These are phyloP conservation scores for Pipa parva DNA, from an alignment of 2,113 vertebrate genomes.

Conservation along the genomic window DNA sequence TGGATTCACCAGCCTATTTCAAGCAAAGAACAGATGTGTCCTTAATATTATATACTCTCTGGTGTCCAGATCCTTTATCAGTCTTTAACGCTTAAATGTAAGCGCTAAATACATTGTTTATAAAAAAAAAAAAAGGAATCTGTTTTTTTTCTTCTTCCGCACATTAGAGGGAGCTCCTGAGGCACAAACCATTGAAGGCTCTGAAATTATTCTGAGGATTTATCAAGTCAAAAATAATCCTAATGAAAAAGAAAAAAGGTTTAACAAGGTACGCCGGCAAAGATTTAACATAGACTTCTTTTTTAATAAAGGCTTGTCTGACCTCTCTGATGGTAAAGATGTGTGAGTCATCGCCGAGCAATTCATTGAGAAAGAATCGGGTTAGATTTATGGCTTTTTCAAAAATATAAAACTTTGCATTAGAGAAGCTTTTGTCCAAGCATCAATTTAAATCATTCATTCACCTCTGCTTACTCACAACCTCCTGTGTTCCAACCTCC, in stretches of 20 bases:
- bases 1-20: too few species aligned
- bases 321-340: conserved; percentile 9
- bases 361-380: not conserved
- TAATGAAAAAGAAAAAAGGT: conserved; percentile 8
- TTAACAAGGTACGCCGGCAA: conserved; percentile 21
- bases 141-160: not conserved
- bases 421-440: not conserved
- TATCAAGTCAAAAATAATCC: not conserved
- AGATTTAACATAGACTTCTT: conserved; percentile 3
- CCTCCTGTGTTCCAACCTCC: not conserved
- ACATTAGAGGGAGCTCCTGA: conserved; percentile 17
- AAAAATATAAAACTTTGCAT: not conserved
- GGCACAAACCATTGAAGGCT: not conserved
- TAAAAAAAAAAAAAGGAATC: not conserved
- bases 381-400: not conserved
- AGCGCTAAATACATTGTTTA: too few species aligned
- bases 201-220: conserved; percentile 5
- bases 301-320: conserved; percentile 1
- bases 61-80: too few species aligned
- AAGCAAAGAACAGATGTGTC: too few species aligned
- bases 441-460: not conserved
- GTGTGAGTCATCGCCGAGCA: not conserved
- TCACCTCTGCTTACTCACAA: not conserved
- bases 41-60: too few species aligned
- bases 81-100: too few species aligned